phyloP scores from a whole-genome alignment of 2,888 invertebrate species.

The Uloborus plumipes region DNA sequence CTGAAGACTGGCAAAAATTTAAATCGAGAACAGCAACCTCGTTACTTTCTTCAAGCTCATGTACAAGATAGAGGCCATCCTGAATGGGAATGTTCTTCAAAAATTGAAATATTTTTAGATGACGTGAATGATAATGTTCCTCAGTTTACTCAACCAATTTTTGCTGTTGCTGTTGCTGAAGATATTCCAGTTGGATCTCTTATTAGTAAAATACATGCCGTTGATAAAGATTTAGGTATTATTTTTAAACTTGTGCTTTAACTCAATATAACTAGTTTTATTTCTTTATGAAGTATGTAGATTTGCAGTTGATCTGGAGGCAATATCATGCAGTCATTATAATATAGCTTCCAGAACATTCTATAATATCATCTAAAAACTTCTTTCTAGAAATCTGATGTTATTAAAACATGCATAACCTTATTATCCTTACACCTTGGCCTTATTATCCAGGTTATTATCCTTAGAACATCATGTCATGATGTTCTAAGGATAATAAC shows the following conservation, averaged over 20 bases:
- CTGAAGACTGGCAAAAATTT: conserved; percentile 80
- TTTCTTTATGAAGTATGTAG: too few species aligned
- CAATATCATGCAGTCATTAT: too few species aligned
- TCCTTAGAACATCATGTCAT: too few species aligned
- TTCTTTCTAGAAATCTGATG: too few species aligned
- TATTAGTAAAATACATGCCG: conserved; percentile 88
- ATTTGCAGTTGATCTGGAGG: too few species aligned
- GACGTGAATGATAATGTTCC: conserved; percentile 88
- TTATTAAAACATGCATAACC: too few species aligned
- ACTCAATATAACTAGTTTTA: too few species aligned
- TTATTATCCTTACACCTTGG: too few species aligned
- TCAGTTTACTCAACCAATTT: conserved; percentile 56
- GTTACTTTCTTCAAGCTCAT: conserved; percentile 82
- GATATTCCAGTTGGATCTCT: conserved; percentile 88
- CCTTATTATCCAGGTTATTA: too few species aligned
- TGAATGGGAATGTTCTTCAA: conserved; percentile 81
- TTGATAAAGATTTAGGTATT: conserved; percentile 83
- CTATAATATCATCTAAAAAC: too few species aligned
- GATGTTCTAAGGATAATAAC: too few species aligned
- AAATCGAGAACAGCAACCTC: conserved; percentile 83
- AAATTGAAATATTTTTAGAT: conserved; percentile 79
- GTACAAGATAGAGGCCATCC: conserved; percentile 81
- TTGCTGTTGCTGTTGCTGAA: conserved; percentile 77
- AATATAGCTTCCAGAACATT: too few species aligned
- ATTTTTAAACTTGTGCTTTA: not conserved